Base-by-base conservation (phyloP, 2,113 vertebrate genomes). In the Xyrauchen texanus region DNA sequence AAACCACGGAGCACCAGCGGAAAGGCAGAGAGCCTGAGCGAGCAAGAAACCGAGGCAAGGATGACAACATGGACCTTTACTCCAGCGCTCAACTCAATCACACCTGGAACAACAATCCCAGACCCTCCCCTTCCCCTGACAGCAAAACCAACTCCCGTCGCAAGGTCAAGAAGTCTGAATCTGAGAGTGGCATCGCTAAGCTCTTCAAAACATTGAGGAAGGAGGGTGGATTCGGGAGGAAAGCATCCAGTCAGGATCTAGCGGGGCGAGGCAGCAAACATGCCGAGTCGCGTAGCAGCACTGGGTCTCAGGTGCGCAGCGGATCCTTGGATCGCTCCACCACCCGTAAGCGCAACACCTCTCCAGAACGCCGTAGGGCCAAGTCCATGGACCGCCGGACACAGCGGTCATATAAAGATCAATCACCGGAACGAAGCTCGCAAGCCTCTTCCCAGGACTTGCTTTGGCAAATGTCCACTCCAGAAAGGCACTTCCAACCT, bases 301-400 rank as follows among this genome's bases (percentile, higher is more conserved):
- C 88, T 1, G 78, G 78, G 8, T 70, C 74, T 88, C 91, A 0
- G 87, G 88, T 89, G 88, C 92, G 46, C 82, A 93, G 93, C 42
- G 92, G 96, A 71, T 99, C 97, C 0, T 93, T 98, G 2, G 96
- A 98, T 84, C 87, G 78, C 78, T 97, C 96, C 0, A 94, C 95
- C 0, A 93, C 93, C 63, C 85, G 62, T 60, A 93, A 94, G 13
- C 89, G 92, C 6, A 90, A 92, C 63, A 92, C 94, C 11, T 96
- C 96, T 0, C 95, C 95, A 0, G 96, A 98, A 80, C 92, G 96
- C 4, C 88, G 93, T 7, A 84, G 93, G 60, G 92, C 92, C 68
- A 94, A 93, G 85, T 94, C 93, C 0, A 88, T 93, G 92, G 92
- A 93, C 83, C 89, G 93, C 76, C 84, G 92, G 80, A 87, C 86